Conservation (phyloP, 2,888 invertebrate species). For the Drosophila bunnanda region DNA sequence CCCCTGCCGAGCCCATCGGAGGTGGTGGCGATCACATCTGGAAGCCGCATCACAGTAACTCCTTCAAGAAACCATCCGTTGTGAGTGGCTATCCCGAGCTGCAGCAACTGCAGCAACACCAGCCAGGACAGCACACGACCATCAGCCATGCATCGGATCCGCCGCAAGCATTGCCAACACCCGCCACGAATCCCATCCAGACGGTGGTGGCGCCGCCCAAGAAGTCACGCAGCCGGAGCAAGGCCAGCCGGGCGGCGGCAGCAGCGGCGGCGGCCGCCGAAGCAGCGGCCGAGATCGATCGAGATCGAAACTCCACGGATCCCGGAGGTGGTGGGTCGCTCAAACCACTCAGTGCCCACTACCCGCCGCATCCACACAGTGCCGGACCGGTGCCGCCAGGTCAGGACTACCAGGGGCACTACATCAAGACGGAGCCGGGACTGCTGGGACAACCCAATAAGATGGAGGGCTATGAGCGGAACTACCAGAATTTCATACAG, state of each 20-base stretch:
- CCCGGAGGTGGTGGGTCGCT: slow-evolving; percentile 74
- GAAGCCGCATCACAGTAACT: slow-evolving; percentile 84
- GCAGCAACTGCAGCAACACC: slow-evolving; percentile 77
- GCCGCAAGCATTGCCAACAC: slow-evolving; percentile 46
- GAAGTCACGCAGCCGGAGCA: slow-evolving; percentile 79
- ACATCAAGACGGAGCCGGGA: slow-evolving; percentile 84
- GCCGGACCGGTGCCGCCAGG: slow-evolving; percentile 58
- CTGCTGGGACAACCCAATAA: slow-evolving; percentile 83
- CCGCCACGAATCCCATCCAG: slow-evolving; percentile 14
- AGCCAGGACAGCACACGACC: slow-evolving; percentile 77
- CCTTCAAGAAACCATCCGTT: slow-evolving; percentile 83
- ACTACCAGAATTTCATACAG: slow-evolving; percentile 85
- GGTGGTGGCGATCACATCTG: slow-evolving; percentile 86
- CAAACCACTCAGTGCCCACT: slow-evolving; percentile 69
- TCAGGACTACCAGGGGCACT: slow-evolving; percentile 81
- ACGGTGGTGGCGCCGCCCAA: slow-evolving; percentile 55
- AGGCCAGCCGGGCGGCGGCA: slow-evolving; percentile 72
- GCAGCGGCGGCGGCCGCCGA: slow-evolving; percentile 73
- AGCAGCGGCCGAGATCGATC: slow-evolving; percentile 76
- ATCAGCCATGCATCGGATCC: slow-evolving; percentile 66
- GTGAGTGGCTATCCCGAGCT: slow-evolving; percentile 67
- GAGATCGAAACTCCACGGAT: slow-evolving; percentile 84
- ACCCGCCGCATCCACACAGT: slow-evolving; percentile 64
- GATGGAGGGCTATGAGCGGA: slow-evolving; percentile 85
- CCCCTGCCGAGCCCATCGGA: slow-evolving; percentile 84